Evolutionary conservation across 2,113 vertebrate genomes (phyloP), one percentile per base, ranked within the genome.

Genomic region (Eidolon helvum): DNA sequence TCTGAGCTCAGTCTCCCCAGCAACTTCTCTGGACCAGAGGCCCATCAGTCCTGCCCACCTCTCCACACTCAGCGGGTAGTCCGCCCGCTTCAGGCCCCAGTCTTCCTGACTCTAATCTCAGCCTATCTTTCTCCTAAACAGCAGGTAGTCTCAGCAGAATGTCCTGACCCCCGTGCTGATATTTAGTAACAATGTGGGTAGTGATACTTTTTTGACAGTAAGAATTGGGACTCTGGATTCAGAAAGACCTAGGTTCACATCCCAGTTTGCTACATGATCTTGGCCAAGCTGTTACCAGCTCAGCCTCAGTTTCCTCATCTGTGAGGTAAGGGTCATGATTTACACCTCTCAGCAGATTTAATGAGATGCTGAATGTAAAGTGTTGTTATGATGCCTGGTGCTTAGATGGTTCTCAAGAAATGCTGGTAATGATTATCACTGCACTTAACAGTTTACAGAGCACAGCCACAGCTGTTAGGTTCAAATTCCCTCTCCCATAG

Each of bases 381-480:
- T 35, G 26, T 43, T 11, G 28, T 53, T 26, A n/a, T 1, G 1
- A 74, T 5, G 21, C 80, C 68, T 75, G 28, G 10, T 68, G 53
- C 21, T 38, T 53, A 33, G 26, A 40, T 40, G 35, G 43, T 26
- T 26, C 33, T 38, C 43, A 24, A 40, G 79, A 43, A 55, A 57
- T 57, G 30, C 4, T 93, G 59, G 59, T 22, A 61, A 50, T 0
- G 11, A 40, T 68, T 35, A 30, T 57, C 72, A 68, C 11, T 48
- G 24, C 38, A 45, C 11, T 12, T 38, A 21, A 14, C 45, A 30
- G 45, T 59, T 22, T 16, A 11, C 24, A 45, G 38, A 65, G 61
- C 15, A 22, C 28, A 30, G n/a, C 1, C 4, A 0, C 12, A 4
- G 10, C 45, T 28, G 16, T 10, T 15, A 33, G 24, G 50, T 14